Evolutionary conservation across 2,797 vertebrate genomes (phyloP), one percentile per base, ranked within the genome.

Genomic region (Protonibea diacanthus): DNA sequence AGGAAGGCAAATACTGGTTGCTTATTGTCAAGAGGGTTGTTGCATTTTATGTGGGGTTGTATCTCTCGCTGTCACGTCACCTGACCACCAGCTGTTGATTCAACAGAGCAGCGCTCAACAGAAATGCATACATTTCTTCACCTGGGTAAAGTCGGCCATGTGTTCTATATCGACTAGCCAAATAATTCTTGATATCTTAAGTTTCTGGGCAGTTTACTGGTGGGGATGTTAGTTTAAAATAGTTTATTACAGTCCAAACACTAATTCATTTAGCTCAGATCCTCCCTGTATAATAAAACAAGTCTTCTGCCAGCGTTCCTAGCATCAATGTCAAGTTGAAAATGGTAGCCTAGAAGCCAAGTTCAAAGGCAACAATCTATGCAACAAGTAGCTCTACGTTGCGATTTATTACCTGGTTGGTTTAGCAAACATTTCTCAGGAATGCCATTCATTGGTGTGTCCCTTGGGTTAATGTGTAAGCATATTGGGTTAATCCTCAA

Each of bases 381-480:
- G 58, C 56, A 60, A 60, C 76, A 49, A 78, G 86, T 79, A 80
- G 81, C 81, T 81, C 61, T n/a, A 15, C 62, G 3, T 53, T 45
- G 25, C 14, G 2, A 79, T 87, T 90, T 86, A 88, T 82, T 81
- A 71, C 68, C 45, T 56, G n/a, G n/a, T 71, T 11, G 1, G 21
- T 85, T 80, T 38, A 84, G 85, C 83, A 83, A 86, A 89, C 87
- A 21, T 70, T 33, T 72, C 74, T 14, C 45, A 83, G 87, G 89
- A 93, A 93, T 92, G 82, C 86, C 86, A 81, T 89, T 90, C 70
- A 89, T 40, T 6, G 76, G 48, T 56, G 62, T 49, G 70, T 86
- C 73, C 75, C 61, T 0, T 18, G 21, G 55, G 87, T 87, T 91
- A 90, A 93, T 94, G 83, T 91, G 91, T 92, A 89, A 92, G 73